A percentile compares a stretch with the other conserved stretches of the same genome.
phyloP scores from a whole-genome alignment of 2,113 vertebrate genomes.

The Phalacrocorax carbo region DNA sequence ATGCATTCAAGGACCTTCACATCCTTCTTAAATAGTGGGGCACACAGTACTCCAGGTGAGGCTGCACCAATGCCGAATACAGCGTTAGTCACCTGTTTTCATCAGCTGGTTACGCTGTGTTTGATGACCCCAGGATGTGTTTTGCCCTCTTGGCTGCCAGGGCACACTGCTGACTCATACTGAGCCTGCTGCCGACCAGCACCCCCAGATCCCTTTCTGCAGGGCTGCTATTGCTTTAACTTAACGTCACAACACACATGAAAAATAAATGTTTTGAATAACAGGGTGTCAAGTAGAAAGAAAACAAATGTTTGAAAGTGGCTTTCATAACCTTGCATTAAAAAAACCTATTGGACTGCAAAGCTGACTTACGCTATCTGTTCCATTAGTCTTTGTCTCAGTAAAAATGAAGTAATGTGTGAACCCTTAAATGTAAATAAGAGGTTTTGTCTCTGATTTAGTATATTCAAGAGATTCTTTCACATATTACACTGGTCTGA shows the following conservation, averaged over 20 bases:
- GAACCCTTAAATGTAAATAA: not conserved
- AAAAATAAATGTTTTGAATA: not conserved
- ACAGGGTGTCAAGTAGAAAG: not conserved
- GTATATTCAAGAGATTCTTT: not conserved
- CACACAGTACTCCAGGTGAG: not conserved
- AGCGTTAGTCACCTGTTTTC: not conserved
- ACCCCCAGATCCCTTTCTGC: not conserved
- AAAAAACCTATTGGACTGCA: not conserved
- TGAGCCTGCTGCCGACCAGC: not conserved
- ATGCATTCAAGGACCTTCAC: not conserved
- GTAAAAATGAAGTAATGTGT: not conserved
- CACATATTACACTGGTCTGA: not conserved
- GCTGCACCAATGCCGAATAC: rapidly evolving
- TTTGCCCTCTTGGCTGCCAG: not conserved
- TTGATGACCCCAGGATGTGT: not conserved
- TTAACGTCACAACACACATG: not conserved
- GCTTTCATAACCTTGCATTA: not conserved
- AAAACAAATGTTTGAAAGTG: not conserved
- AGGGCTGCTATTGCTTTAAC: not conserved
- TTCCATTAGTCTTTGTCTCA: not conserved
- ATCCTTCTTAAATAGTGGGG: not conserved
- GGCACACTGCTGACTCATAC: not conserved
- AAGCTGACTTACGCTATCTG: not conserved
- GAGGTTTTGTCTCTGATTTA: not conserved
- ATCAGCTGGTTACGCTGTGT: not conserved